Evolutionary conservation across 2,888 invertebrate genomes (phyloP), one percentile per base, ranked within the genome.

Genomic region (Petrolisthes cinctipes): DNA sequence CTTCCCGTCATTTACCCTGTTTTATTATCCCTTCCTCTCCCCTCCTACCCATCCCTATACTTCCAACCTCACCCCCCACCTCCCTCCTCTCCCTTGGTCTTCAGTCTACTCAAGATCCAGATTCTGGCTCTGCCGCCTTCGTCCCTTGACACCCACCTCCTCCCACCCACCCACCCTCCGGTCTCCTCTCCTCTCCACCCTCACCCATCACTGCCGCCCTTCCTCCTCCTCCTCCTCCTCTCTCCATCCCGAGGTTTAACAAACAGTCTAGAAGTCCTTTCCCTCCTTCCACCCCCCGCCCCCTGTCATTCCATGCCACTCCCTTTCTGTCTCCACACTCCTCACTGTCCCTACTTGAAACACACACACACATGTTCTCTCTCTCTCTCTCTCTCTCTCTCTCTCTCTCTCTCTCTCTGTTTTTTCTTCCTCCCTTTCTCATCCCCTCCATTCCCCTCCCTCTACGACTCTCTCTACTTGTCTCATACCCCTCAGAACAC

Each of bases 321-420:
- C 37, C 37, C 37, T 37, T 37, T 37, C 37, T 37, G 37, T 37
- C 37, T 37, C 37, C 37, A 37, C 78, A 54, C 4, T 14, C n/a
- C 54, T n/a, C 68, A n/a, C 20, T 68, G 5, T 9, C 68, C 68
- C 9, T 37, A 66, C 66, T 66, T 66, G 14, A 11, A 37, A 37
- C 37, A 37, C 37, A 37, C 2, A 11, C 1, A 37, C 37, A 37
- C 37, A 37, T 37, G 37, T 37, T 66, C 66, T 66, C 66, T 3
- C n/a, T n/a, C 61, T 61, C 61, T 17, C 61, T n/a, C 73, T 73
- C 73, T n/a, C 73, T 73, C 73, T 73, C n/a, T 73, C 73, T 14
- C 73, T n/a, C n/a, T 73, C n/a, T 73, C 20, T 5, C n/a, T 73
- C 20, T 73, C n/a, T n/a, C 61, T 61, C 61, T 17, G 11, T 61